Evolutionary conservation across 53 echinoderm and acorn worm genomes (phyloP).

Genomic region (Echinometra lucunter): DNA sequence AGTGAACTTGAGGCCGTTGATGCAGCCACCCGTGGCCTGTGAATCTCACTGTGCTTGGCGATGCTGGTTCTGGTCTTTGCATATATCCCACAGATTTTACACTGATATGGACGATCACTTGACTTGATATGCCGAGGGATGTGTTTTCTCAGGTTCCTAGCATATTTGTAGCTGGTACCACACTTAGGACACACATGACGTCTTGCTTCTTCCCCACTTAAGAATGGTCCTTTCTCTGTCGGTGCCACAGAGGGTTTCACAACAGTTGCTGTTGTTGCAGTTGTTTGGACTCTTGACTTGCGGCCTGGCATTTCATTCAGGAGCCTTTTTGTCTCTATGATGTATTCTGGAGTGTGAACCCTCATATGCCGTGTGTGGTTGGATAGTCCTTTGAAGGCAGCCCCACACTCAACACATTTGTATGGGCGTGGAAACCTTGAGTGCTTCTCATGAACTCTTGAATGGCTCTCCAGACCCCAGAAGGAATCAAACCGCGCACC

Average conservation of each 20-base stretch:
- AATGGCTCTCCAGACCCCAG: slow-evolving; percentile 66
- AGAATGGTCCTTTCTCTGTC: background rate
- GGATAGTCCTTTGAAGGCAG: slow-evolving; percentile 66
- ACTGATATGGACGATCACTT: slow-evolving; percentile 59
- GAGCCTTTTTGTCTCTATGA: slow-evolving; percentile 47
- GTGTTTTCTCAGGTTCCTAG: slow-evolving; percentile 51
- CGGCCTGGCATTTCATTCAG: slow-evolving; percentile 50
- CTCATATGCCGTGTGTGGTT: slow-evolving; percentile 64
- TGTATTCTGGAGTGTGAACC: slow-evolving; percentile 59
- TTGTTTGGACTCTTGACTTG: slow-evolving; percentile 35
- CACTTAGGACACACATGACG: slow-evolving; percentile 66
- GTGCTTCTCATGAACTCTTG: slow-evolving; percentile 65
- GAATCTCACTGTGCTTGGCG: slow-evolving; percentile 48
- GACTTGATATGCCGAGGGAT: slow-evolving; percentile 58
- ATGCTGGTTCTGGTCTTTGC: slow-evolving; percentile 47
- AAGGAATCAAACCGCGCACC: slow-evolving; percentile 59
- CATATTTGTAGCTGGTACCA: slow-evolving; percentile 63
- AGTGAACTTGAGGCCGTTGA: background rate
- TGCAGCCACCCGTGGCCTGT: background rate
- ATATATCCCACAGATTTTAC: slow-evolving; percentile 62
- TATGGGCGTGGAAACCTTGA: slow-evolving; percentile 59
- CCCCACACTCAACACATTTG: slow-evolving; percentile 46
- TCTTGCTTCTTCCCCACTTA: slow-evolving; percentile 31
- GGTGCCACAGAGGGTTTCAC: background rate
- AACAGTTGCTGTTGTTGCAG: background rate